These are phyloP conservation scores for Thripadectes ignobilis DNA, from an alignment of 2,797 vertebrate species.

Conservation along the genomic window DNA sequence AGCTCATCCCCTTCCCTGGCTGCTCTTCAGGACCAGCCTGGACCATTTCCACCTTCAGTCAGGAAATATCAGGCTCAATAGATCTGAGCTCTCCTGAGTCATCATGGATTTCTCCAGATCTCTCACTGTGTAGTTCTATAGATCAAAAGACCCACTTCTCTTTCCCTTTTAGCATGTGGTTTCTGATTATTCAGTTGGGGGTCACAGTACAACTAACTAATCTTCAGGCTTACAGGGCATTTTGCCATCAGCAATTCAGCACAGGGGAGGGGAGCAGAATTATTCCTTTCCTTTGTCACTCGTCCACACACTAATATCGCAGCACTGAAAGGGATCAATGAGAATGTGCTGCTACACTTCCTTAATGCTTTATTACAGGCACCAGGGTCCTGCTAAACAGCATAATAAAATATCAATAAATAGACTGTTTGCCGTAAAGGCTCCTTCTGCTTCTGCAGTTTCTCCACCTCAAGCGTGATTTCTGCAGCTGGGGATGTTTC, in stretches of 20 bases:
- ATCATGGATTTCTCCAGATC: not conserved
- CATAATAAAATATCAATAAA: constrained; percentile 66
- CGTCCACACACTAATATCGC: not conserved
- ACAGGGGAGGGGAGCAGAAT: not conserved
- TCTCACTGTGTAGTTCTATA: not conserved
- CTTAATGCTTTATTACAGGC: constrained; percentile 65
- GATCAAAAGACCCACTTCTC: not conserved
- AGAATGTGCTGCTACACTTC: constrained; percentile 54
- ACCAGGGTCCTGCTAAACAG: constrained; percentile 51
- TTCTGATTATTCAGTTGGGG: not conserved
- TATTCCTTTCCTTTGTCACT: constrained; percentile 6
- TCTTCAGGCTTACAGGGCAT: not conserved
- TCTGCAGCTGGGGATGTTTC: not conserved
- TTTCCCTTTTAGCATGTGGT: not conserved
- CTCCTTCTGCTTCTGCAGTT: constrained; percentile 4
- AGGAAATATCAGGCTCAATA: not conserved
- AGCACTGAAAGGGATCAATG: constrained; percentile 31
- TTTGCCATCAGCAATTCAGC: constrained; percentile 22
- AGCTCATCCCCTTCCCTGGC: not conserved
- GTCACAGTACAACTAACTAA: not conserved
- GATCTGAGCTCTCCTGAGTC: not conserved
- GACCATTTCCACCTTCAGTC: not conserved
- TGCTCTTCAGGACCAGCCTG: not conserved
- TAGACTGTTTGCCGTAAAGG: constrained; percentile 3
- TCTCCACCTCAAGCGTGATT: not conserved